Base-by-base conservation (phyloP, 1,140 invertebrate species). In the Centruroides sculpturatus region DNA sequence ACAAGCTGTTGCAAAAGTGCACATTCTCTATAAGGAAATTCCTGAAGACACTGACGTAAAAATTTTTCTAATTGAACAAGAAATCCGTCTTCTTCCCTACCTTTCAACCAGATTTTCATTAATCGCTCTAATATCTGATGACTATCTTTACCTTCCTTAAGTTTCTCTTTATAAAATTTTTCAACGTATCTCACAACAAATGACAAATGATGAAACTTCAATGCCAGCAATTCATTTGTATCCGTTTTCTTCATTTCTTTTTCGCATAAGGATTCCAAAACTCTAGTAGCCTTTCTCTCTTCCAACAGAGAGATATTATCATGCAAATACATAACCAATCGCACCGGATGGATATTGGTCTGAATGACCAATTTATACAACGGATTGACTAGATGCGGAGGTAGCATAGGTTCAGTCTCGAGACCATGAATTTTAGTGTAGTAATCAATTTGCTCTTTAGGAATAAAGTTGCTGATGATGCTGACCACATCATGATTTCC, bases 381-480 rank as follows among this genome's bases (percentile, higher is more conserved):
- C 54, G 85, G 80, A 61, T 85, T 80, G 3, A 84, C 80, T 47
- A 94, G 70, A 59, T 80, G 72, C 1, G 82, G 76, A 9, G 85
- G 83, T 55, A 97, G 76, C 71, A 85, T 83, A 1, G 92, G 84
- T 70, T 88, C 84, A 35, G 75, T 85, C 70, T 94, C 87, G 49
- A 86, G 78, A 4, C 89, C 90, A 71, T 85, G 84, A 6, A 81
- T 73, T 65, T 81, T 77, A 55, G 89, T 86, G 69, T 86, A 97
- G 71, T 89, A 89, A 68, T 89, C 86, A 46, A 99, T 80, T 65
- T 91, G 85, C 68, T 81, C 80, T 63, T 82, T 83, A 47, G 91
- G 84, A 66, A 98, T 82, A 72, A 87, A 98, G 75, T 94, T 97
- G 70, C 97, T 97, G 54, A 99, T 98, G 1, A 87, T 83, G 12